Percentiles rank a stretch among this genome's conserved stretches.
Evolutionary conservation across 2,888 invertebrate genomes (phyloP).

Genomic region (Pyrochroa serraticornis): DNA sequence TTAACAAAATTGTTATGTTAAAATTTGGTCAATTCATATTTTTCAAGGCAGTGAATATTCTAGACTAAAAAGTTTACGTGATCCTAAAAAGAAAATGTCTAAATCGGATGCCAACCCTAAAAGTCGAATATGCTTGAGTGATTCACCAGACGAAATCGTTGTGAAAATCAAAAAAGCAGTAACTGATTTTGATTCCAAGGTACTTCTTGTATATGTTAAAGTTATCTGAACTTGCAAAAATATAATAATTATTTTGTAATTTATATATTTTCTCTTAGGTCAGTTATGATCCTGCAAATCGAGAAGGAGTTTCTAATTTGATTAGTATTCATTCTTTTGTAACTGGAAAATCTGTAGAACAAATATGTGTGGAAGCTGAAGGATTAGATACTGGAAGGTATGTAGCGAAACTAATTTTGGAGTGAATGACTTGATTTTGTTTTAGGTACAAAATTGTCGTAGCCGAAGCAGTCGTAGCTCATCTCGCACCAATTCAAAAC

Average conservation of each 20-base stretch:
- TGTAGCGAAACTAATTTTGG: constrained; percentile 50
- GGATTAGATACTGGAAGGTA: constrained; percentile 76
- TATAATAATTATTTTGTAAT: constrained; percentile 3
- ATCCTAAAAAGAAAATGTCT: constrained; percentile 95
- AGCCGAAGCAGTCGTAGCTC: constrained; percentile 74
- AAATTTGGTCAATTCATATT: too few species aligned
- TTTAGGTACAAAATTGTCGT: constrained; percentile 73
- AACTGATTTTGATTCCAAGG: constrained; percentile 84
- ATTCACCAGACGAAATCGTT: constrained; percentile 71
- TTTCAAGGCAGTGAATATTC: constrained; percentile 63
- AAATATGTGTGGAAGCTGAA: constrained; percentile 70
- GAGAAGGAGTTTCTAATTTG: constrained; percentile 92
- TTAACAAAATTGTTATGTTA: neutral
- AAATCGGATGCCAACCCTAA: constrained; percentile 86
- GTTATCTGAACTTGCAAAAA: constrained; percentile 12
- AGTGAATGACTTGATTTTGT: constrained; percentile 37
- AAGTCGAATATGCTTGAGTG: constrained; percentile 80
- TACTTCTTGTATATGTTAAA: constrained; percentile 36
- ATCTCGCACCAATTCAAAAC: constrained; percentile 72
- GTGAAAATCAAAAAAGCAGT: constrained; percentile 85
- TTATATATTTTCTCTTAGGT: constrained; percentile 62
- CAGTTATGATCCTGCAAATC: constrained; percentile 74
- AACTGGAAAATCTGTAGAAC: constrained; percentile 68
- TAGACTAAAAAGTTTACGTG: constrained; percentile 80
- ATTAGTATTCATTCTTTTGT: constrained; percentile 81